Percentiles rank a stretch among this genome's conserved stretches.
phyloP scores from a whole-genome alignment of 2,797 vertebrate genomes.

The Rhynchotus rufescens region DNA sequence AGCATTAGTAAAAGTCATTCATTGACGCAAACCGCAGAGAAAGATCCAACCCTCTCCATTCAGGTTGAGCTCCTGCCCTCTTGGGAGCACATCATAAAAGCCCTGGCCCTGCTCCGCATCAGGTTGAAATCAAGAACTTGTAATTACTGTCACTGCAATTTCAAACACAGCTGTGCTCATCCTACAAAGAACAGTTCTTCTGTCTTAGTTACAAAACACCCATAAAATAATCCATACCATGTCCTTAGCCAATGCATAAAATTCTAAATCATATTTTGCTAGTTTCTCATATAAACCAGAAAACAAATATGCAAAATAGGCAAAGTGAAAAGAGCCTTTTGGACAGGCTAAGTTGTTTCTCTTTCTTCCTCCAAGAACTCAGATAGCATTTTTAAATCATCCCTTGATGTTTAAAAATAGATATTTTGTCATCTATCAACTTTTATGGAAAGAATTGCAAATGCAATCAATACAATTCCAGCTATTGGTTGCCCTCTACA shows the following conservation, averaged over 20 bases:
- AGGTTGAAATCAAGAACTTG: slow-evolving; percentile 40
- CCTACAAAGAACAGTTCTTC: background rate
- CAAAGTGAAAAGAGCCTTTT: background rate
- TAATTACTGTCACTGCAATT: slow-evolving; percentile 41
- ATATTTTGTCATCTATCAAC: background rate
- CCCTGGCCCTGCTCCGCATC: background rate
- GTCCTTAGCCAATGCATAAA: background rate
- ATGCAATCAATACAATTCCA: background rate
- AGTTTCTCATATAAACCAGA: background rate
- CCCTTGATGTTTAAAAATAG: background rate
- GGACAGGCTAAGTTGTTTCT: background rate
- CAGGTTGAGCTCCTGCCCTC: background rate
- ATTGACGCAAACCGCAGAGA: background rate
- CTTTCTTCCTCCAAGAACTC: background rate
- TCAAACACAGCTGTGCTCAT: background rate
- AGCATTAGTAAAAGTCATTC: background rate
- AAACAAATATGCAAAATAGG: background rate
- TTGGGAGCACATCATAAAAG: background rate
- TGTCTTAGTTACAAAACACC: background rate
- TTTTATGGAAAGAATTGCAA: too few relatives aligned
- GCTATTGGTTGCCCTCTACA: slow-evolving; percentile 5
- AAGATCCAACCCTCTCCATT: background rate
- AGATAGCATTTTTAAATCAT: background rate
- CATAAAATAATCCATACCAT: background rate
- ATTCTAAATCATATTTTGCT: background rate